Conservation (phyloP, 2,888 invertebrate genomes). For the Pollenia amentaria region DNA sequence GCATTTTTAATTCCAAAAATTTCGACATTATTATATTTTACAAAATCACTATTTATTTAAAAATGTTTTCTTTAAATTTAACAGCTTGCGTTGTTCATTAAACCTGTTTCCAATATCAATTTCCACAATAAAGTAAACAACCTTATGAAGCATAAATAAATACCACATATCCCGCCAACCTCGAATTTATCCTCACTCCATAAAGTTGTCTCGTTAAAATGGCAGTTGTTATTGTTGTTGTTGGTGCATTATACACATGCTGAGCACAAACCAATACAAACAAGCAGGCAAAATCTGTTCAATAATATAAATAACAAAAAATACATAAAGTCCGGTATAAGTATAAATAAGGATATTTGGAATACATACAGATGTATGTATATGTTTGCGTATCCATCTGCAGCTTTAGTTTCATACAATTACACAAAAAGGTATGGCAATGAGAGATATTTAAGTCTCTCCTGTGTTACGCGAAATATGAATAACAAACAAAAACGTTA, state of each 20-base stretch:
- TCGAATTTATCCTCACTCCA: neutral
- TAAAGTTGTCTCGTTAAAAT: constrained; percentile 9
- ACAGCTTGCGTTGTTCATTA: constrained; percentile 41
- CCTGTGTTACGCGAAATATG: constrained; percentile 4
- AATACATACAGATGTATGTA: neutral
- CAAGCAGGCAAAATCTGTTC: constrained; percentile 23
- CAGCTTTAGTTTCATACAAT: constrained; percentile 2
- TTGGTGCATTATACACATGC: constrained; percentile 16
- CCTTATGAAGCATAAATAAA: constrained; percentile 19
- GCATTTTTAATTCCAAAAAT: too few species aligned
- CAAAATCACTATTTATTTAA: neutral
- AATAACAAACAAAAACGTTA: constrained; percentile 28
- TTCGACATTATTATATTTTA: too few species aligned
- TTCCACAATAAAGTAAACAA: constrained; percentile 61
- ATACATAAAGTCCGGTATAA: neutral
- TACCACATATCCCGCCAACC: neutral
- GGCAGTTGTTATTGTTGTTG: neutral
- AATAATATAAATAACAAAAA: constrained; percentile 28
- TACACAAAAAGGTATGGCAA: neutral
- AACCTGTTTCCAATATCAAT: constrained; percentile 63
- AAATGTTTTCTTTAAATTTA: constrained; percentile 18
- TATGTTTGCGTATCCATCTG: neutral
- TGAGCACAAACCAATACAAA: constrained; percentile 21
- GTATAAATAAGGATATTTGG: neutral
- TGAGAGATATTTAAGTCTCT: neutral